Percentiles rank a stretch among this genome's conserved stretches.
phyloP scores from a whole-genome alignment of 2,113 vertebrate species.

The Takifugu flavidus region DNA sequence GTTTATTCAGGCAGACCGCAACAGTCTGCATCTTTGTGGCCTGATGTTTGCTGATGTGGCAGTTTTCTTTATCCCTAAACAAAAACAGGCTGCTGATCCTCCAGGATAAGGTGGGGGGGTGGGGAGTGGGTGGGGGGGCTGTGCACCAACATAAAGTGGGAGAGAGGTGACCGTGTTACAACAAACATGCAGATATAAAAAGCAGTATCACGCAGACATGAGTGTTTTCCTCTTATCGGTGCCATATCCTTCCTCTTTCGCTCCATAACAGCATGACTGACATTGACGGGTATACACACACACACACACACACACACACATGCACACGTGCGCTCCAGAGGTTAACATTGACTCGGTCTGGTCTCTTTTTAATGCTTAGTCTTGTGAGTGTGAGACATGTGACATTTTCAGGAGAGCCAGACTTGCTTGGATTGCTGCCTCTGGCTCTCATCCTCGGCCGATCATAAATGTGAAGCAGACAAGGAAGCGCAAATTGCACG shows the following conservation, averaged over 20 bases:
- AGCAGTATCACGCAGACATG: no score
- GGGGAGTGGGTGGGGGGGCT: no score
- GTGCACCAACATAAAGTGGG: no score
- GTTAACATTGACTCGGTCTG: not conserved
- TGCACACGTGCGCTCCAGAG: not conserved
- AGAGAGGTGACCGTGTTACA: no score
- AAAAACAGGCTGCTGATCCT: no score
- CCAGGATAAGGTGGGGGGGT: no score
- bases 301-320: not conserved
- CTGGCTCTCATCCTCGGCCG: constrained; percentile 9
- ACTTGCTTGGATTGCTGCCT: not conserved
- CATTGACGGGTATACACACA: constrained; percentile 10
- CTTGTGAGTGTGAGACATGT: constrained; percentile 1
- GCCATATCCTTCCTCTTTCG: not conserved
- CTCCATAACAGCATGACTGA: constrained; percentile 7
- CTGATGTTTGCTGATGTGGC: no score
- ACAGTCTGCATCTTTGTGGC: no score
- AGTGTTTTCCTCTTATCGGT: no score
- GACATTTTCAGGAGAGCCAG: constrained; percentile 10
- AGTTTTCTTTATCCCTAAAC: no score
- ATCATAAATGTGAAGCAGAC: constrained; percentile 24
- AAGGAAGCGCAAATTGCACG: constrained; percentile 13
- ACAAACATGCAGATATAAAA: no score
- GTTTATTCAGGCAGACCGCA: no score
- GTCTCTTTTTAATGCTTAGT: constrained; percentile 18